phyloP scores from a whole-genome alignment of 2,797 vertebrate species.

The Leucoraja ocellata region DNA sequence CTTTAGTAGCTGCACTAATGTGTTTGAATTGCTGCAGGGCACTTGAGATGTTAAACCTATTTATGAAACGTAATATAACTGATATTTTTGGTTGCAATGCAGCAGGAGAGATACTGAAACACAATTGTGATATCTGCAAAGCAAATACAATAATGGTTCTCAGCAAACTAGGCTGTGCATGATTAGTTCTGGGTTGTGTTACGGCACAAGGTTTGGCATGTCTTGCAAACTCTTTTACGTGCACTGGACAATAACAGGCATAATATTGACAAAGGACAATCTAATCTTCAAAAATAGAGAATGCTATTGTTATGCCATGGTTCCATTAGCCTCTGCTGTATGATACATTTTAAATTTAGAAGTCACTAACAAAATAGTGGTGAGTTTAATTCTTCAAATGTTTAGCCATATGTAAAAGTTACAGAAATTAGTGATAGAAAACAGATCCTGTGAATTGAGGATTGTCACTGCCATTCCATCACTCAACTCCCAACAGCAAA shows the following conservation, averaged over 20 bases:
- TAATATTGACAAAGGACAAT: background rate
- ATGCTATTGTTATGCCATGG: background rate
- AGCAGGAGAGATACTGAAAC: background rate
- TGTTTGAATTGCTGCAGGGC: background rate
- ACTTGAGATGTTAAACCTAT: conserved; percentile 1
- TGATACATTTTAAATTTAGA: background rate
- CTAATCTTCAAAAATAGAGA: background rate
- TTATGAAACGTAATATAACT: conserved; percentile 22
- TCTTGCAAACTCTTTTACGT: background rate
- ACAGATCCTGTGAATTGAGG: background rate
- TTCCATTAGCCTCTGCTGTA: background rate
- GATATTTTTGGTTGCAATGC: background rate
- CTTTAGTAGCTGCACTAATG: background rate
- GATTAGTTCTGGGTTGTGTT: background rate
- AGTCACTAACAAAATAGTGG: background rate
- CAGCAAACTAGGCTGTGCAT: background rate
- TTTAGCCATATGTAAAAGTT: background rate
- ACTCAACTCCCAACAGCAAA: background rate
- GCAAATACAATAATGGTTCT: background rate
- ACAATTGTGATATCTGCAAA: background rate
- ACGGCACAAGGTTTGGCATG: background rate
- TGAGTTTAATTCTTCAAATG: background rate
- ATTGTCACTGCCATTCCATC: background rate
- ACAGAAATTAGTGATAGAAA: background rate
- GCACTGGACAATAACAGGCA: background rate